Conservation (phyloP, 2,888 invertebrate genomes). For the Laothoe populi region DNA sequence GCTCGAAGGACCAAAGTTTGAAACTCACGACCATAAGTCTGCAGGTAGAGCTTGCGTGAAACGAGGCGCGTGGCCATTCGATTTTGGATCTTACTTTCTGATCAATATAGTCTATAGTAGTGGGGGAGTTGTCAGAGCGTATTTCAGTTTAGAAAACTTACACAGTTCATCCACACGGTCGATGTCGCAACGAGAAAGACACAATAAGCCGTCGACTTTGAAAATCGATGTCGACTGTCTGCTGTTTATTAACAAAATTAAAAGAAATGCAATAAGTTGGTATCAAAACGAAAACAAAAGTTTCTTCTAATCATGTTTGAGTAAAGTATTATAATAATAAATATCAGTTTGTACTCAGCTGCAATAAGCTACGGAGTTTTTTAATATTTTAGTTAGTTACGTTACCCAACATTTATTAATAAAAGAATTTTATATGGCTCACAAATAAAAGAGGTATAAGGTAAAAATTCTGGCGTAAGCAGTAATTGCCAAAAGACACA, state of each 20-base stretch:
- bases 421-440: no score
- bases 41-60: background rate
- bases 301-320: no score
- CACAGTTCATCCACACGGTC: background rate
- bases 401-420: no score
- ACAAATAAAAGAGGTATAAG: no score
- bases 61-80: background rate
- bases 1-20: slow-evolving; percentile 5
- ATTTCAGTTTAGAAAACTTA: background rate
- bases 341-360: no score
- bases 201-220: slow-evolving; percentile 11
- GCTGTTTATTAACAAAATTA: slow-evolving; percentile 5
- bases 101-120: no score
- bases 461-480: no score
- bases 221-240: background rate
- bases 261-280: background rate
- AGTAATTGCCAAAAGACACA: no score
- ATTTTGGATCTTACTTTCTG: background rate
- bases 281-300: background rate
- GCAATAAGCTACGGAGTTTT: no score
- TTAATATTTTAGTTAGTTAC: no score
- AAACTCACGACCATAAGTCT: background rate
- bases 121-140: no score
- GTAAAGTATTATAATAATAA: no score
- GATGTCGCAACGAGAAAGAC: background rate